A percentile compares a stretch with the other conserved stretches of the same genome.
These are phyloP conservation scores for Harpagoxenus sublaevis DNA, from an alignment of 2,888 invertebrate species.

Conservation along the genomic window DNA sequence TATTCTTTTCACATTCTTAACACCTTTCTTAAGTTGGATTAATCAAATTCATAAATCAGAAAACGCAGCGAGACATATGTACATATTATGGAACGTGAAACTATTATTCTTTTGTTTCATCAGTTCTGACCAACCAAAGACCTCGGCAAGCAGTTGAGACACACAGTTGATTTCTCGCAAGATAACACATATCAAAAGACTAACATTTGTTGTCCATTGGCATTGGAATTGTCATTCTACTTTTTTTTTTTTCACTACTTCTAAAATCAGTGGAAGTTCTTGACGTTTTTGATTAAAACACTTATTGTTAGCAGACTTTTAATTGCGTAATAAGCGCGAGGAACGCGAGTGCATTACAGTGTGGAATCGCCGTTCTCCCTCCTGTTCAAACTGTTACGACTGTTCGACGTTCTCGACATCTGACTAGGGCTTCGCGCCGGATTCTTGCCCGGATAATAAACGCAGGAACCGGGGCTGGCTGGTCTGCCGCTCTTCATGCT, in stretches of 20 bases:
- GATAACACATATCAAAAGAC: conserved; percentile 22
- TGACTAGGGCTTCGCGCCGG: conserved; percentile 79
- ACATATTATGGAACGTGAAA: background rate
- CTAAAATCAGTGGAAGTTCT: background rate
- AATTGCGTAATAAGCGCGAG: background rate
- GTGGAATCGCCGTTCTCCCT: conserved; percentile 71
- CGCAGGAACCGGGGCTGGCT: conserved; percentile 87
- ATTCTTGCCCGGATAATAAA: conserved; percentile 87
- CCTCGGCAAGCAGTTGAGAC: background rate
- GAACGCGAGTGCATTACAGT: conserved; percentile 63
- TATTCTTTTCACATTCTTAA: background rate
- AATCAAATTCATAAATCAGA: background rate
- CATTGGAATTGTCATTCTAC: background rate
- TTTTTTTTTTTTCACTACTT: background rate
- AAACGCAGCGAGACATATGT: background rate
- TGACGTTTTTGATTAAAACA: background rate
- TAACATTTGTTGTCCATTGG: background rate
- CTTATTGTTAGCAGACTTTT: background rate
- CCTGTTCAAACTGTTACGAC: conserved; percentile 78
- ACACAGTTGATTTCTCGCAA: background rate
- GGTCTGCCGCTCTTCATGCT: conserved; percentile 79
- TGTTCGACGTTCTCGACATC: conserved; percentile 74
- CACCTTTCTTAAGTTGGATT: background rate
- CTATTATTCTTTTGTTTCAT: background rate
- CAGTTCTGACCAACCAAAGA: background rate